phyloP scores from a whole-genome alignment of 2,797 vertebrate genomes.

The Pterois miles region DNA sequence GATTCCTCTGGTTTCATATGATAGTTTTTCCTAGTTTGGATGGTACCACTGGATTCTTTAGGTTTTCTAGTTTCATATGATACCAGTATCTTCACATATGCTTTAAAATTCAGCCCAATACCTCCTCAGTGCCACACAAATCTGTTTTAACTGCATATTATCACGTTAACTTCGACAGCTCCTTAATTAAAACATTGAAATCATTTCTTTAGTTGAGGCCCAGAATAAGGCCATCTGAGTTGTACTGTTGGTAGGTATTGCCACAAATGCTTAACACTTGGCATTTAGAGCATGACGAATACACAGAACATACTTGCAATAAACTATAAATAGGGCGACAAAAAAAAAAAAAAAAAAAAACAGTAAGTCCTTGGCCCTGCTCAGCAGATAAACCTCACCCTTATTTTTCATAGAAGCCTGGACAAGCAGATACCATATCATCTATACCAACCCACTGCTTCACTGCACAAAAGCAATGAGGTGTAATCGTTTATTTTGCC shows the following conservation, averaged over 20 bases:
- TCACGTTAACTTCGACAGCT: too few species aligned
- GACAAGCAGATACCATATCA: slow-evolving; percentile 29
- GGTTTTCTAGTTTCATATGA: too few species aligned
- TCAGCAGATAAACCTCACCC: slow-evolving; percentile 20
- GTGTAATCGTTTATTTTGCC: slow-evolving; percentile 30
- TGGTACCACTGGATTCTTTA: too few species aligned
- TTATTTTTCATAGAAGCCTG: slow-evolving; percentile 27
- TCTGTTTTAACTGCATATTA: too few species aligned
- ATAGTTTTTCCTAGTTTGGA: too few species aligned
- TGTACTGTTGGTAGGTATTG: not conserved
- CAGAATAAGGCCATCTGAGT: not conserved
- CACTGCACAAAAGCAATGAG: slow-evolving; percentile 42
- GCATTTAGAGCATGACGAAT: not conserved
- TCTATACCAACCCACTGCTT: slow-evolving; percentile 17
- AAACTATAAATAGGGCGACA: not conserved
- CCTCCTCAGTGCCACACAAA: too few species aligned
- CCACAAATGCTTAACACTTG: not conserved
- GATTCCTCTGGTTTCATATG: too few species aligned
- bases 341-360: slow-evolving; percentile 5
- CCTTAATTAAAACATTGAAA: not conserved
- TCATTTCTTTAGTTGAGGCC: not conserved
- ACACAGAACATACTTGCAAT: not conserved
- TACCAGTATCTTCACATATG: too few species aligned
- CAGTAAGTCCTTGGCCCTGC: not conserved
- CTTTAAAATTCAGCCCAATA: too few species aligned